A percentile compares a stretch with the other conserved stretches of the same genome.
These are phyloP conservation scores for Nasonia oneida DNA, from an alignment of 2,888 invertebrate species.

Conservation along the genomic window DNA sequence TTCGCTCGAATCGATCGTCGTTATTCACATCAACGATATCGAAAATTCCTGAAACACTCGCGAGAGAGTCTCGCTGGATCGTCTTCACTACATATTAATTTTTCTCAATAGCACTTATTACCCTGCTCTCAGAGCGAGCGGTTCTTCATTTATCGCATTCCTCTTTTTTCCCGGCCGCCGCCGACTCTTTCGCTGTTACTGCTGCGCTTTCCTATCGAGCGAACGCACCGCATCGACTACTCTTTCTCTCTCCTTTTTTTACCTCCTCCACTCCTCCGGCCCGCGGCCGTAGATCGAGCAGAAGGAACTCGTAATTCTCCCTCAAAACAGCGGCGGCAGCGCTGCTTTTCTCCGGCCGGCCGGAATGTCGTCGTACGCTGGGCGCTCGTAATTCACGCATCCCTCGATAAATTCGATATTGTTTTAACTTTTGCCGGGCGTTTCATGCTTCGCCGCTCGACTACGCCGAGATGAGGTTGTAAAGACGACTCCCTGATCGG, in stretches of 20 bases:
- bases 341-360: constrained; percentile 48
- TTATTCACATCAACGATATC: background rate
- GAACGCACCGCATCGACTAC: background rate
- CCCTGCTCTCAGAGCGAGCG: background rate
- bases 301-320: constrained; percentile 61
- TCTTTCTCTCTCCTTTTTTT: background rate
- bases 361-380: constrained; percentile 56
- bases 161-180: background rate
- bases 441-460: constrained; percentile 66
- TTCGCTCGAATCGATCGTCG: background rate
- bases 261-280: background rate
- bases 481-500: constrained; percentile 13
- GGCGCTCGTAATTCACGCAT: constrained; percentile 62
- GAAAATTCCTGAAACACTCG: background rate
- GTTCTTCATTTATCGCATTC: constrained; percentile 49
- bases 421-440: constrained; percentile 77
- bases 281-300: constrained; percentile 51
- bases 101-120: no score
- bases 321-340: background rate
- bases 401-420: constrained; percentile 78
- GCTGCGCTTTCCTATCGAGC: constrained; percentile 18
- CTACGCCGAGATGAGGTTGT: constrained; percentile 39
- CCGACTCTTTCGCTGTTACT: background rate
- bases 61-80: no score
- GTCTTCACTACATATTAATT: no score